phyloP scores from a whole-genome alignment of 37 sponge, comb jelly and placozoan genomes.

The Agelas oroides region DNA sequence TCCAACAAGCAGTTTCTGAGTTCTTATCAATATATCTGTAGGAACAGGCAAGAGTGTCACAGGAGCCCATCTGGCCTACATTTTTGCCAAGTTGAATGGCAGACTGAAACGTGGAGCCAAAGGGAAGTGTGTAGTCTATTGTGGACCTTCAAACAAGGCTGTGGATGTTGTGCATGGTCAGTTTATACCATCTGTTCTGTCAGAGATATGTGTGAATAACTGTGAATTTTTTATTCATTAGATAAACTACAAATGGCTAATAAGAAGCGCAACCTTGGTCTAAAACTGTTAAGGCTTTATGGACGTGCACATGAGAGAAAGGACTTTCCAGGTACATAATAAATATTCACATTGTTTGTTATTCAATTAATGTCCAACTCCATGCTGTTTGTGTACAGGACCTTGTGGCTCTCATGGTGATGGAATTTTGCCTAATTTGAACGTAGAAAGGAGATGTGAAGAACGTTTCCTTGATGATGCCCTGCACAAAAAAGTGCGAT shows the following conservation, averaged over 20 bases:
- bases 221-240: conserved; percentile 46
- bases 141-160: conserved; percentile 71
- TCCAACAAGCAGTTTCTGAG: too few species aligned
- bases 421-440: neutral
- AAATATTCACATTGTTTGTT: too few species aligned
- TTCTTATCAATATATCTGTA: neutral
- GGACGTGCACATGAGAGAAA: conserved; percentile 26
- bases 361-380: too few species aligned
- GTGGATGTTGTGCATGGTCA: conserved; percentile 64
- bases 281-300: conserved; percentile 46
- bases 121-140: conserved; percentile 48
- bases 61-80: conserved; percentile 63
- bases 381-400: too few species aligned
- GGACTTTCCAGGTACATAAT: conserved; percentile 4
- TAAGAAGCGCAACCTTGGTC: conserved; percentile 39
- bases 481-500: conserved; percentile 16
- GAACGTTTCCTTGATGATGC: neutral
- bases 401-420: too few species aligned
- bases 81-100: conserved; percentile 32
- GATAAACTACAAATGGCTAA: too few species aligned
- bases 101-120: neutral
- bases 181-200: neutral
- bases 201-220: conserved; percentile 42
- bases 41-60: conserved; percentile 75
- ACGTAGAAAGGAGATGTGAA: neutral